Evolutionary conservation across 2,797 vertebrate genomes (phyloP), one percentile per base, ranked within the genome.

Genomic region (Labroides dimidiatus): DNA sequence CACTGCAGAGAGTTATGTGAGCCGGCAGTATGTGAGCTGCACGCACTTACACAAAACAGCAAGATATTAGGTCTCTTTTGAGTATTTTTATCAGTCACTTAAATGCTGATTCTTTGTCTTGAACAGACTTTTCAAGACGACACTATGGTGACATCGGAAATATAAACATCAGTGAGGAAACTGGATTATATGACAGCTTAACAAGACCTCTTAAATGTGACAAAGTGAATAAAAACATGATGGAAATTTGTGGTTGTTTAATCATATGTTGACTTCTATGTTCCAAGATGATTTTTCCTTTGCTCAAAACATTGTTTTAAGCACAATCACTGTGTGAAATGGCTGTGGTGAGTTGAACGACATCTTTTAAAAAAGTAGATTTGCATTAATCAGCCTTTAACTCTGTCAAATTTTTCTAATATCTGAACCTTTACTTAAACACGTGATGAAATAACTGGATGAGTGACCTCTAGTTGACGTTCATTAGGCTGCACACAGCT

Each of bases 1-100:
- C 72, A 83, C 78, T 73, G 64, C 69, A 4, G 20, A 85, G 87
- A 90, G 81, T 83, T 81, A 80, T 75, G 69, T 70, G 68, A 41
- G 77, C 61, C 53, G 21, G 64, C 17, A 14, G 66, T 39, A 49
- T 55, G 52, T 42, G 39, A 50, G 51, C 9, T 70, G 45, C 53
- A 51, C 37, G 55, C 76, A 59, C 59, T 53, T 15, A n/a, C 6
- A 39, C 54, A 43, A 10, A 71, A 59, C 13, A 69, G 59, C 41
- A 14, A 2, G 1, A 24, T 24, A 42, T 16, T 15, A 12, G 71
- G 15, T 21, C 47, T 63, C 42, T 73, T 76, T 70, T 17, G 19
- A 51, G 12, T 50, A 43, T 41, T 42, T 54, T 39, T 12, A 48
- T 61, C 20, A 23, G 37, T 30, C 70, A 33, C 17, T 48, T 41